phyloP scores from a whole-genome alignment of 1,140 invertebrate species.

The Listronotus bonariensis region DNA sequence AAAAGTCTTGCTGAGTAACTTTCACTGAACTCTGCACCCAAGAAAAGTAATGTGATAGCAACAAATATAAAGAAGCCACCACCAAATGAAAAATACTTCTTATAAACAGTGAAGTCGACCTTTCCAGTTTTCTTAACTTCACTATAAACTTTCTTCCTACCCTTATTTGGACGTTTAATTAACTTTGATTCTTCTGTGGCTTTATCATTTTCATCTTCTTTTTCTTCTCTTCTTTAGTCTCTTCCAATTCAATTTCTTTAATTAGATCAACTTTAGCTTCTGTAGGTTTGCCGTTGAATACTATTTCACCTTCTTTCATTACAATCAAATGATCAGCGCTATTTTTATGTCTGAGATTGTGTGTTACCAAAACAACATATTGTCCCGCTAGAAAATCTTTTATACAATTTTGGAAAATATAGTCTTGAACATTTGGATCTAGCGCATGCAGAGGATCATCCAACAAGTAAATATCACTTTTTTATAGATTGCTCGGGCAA shows the following conservation, averaged over 20 bases:
- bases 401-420: slow-evolving; percentile 78
- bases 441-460: slow-evolving; percentile 85
- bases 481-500: slow-evolving; percentile 84
- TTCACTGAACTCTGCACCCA: slow-evolving; percentile 35
- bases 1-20: slow-evolving; percentile 42
- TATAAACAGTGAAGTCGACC: slow-evolving; percentile 41
- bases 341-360: slow-evolving; percentile 60
- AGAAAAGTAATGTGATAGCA: slow-evolving; percentile 26
- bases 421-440: slow-evolving; percentile 78
- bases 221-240: slow-evolving; percentile 13
- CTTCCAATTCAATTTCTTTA: slow-evolving; percentile 31
- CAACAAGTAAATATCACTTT: slow-evolving; percentile 77
- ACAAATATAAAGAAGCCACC: slow-evolving; percentile 39
- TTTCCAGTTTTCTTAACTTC: slow-evolving; percentile 44
- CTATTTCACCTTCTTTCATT: slow-evolving; percentile 34
- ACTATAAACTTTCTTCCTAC: slow-evolving; percentile 37
- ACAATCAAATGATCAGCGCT: slow-evolving; percentile 38
- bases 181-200: slow-evolving; percentile 21
- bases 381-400: slow-evolving; percentile 70
- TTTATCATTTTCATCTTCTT: slow-evolving; percentile 4
- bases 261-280: slow-evolving; percentile 33
- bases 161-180: slow-evolving; percentile 12
- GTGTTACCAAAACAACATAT: slow-evolving; percentile 76
- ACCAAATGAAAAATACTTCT: slow-evolving; percentile 43
- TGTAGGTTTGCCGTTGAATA: slow-evolving; percentile 31